phyloP scores from a whole-genome alignment of 2,113 vertebrate genomes.

The Acanthisitta chloris region DNA sequence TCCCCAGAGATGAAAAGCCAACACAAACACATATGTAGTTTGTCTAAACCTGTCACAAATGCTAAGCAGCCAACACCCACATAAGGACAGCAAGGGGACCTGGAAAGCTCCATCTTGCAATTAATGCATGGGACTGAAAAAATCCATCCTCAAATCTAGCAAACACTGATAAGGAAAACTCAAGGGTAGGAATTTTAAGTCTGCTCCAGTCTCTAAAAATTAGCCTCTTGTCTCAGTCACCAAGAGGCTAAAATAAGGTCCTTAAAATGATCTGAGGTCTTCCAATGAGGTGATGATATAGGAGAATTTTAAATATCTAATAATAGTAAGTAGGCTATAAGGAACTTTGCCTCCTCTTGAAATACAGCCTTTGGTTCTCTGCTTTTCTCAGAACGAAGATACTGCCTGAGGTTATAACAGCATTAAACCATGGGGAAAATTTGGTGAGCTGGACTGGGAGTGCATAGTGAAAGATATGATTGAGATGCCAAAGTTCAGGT shows the following conservation, averaged over 20 bases:
- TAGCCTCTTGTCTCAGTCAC: not conserved
- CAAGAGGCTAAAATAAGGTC: constrained; percentile 23
- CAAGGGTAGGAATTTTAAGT: not conserved
- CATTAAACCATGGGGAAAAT: not conserved
- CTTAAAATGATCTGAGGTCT: constrained; percentile 22
- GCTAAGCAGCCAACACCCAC: not conserved
- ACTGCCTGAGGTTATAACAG: not conserved
- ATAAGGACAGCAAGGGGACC: not conserved
- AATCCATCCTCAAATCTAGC: not conserved
- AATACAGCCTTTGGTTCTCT: constrained; percentile 6
- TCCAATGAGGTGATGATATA: not conserved
- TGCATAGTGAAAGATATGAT: not conserved
- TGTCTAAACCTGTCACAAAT: not conserved
- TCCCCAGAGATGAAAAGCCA: constrained; percentile 2
- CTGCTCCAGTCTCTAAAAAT: not conserved
- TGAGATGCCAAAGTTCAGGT: constrained; percentile 3
- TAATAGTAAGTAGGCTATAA: constrained; percentile 39
- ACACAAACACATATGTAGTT: not conserved
- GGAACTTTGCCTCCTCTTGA: not conserved
- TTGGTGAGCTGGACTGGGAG: not conserved
- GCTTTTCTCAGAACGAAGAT: not conserved
- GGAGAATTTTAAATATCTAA: constrained; percentile 24
- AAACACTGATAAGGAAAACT: not conserved
- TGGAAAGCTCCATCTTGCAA: not conserved
- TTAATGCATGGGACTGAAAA: not conserved